Percentiles rank a stretch among this genome's conserved stretches.
These are phyloP conservation scores for Leptoclinus maculatus DNA, from an alignment of 2,797 vertebrate species.

Conservation along the genomic window DNA sequence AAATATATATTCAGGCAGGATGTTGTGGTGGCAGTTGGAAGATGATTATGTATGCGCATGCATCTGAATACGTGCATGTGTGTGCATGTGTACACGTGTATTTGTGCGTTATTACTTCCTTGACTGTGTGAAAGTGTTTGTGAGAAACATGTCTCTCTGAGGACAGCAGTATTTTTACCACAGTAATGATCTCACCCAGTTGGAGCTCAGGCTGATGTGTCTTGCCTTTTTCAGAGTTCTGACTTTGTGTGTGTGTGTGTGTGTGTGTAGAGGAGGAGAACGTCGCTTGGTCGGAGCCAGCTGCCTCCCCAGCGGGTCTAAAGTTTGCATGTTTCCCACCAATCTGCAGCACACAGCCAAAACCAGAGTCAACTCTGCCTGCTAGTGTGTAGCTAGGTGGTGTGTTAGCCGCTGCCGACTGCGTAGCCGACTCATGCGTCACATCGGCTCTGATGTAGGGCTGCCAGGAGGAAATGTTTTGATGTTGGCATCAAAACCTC, in stretches of 20 bases:
- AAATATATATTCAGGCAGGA: conserved; percentile 35
- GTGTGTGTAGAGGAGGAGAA: conserved; percentile 44
- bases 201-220: conserved; percentile 66
- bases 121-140: conserved; percentile 68
- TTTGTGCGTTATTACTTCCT: conserved; percentile 45
- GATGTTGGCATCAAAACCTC: conserved; percentile 25
- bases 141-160: conserved; percentile 71
- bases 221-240: conserved; percentile 73
- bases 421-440: conserved; percentile 39
- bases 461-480: conserved; percentile 45
- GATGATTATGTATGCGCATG: conserved; percentile 7
- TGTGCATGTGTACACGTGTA: not conserved
- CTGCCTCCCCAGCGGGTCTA: conserved; percentile 72
- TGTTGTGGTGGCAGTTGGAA: conserved; percentile 40
- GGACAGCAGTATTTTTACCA: conserved; percentile 73
- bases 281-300: conserved; percentile 63
- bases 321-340: conserved; percentile 79
- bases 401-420: conserved; percentile 43
- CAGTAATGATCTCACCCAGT: conserved; percentile 74
- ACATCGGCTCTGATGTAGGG: conserved; percentile 24
- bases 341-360: conserved; percentile 52
- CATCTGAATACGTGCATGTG: not conserved
- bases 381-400: conserved; percentile 44
- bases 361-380: conserved; percentile 48
- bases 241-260: conserved; percentile 20